A percentile compares a stretch with the other conserved stretches of the same genome.
phyloP scores from a whole-genome alignment of 2,113 vertebrate genomes.

The Corythaeola cristata region DNA sequence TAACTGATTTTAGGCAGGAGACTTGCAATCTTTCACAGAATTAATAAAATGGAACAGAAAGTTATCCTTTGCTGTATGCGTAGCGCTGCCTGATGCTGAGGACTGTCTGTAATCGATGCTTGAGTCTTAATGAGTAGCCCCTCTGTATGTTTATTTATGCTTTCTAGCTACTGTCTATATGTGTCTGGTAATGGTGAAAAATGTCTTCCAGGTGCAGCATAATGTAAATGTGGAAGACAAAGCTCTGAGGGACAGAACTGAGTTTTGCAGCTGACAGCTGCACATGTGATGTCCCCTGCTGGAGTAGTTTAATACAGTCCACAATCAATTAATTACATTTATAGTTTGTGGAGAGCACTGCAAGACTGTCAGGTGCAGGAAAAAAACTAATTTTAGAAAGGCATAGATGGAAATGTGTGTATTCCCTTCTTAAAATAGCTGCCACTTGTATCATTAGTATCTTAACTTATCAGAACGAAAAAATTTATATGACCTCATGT shows the following conservation, averaged over 20 bases:
- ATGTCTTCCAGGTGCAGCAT: constrained; percentile 53
- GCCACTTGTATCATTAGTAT: not conserved
- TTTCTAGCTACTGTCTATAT: constrained; percentile 29
- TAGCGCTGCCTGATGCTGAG: not conserved
- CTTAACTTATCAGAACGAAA: not conserved
- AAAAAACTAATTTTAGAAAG: not conserved
- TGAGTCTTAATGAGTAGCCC: constrained; percentile 13
- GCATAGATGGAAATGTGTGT: not conserved
- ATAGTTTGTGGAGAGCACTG: not conserved
- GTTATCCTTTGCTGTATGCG: not conserved
- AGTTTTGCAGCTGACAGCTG: constrained; percentile 57
- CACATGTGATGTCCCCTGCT: constrained; percentile 8
- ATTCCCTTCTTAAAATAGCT: not conserved
- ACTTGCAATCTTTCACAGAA: not conserved
- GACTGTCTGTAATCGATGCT: not conserved
- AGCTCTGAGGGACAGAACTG: not conserved
- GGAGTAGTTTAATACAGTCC: constrained; percentile 31
- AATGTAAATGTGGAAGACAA: constrained; percentile 18
- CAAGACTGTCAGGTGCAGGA: not conserved
- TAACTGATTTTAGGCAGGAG: not conserved
- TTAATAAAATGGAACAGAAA: not conserved
- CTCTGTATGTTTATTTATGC: constrained; percentile 24
- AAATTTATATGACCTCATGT: not conserved
- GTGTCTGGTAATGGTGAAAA: constrained; percentile 41
- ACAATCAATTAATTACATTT: constrained; percentile 40